Percentiles rank a stretch among this genome's conserved stretches.
These are phyloP conservation scores for Drosophila pruinosa DNA, from an alignment of 1,140 invertebrate species.

Conservation along the genomic window DNA sequence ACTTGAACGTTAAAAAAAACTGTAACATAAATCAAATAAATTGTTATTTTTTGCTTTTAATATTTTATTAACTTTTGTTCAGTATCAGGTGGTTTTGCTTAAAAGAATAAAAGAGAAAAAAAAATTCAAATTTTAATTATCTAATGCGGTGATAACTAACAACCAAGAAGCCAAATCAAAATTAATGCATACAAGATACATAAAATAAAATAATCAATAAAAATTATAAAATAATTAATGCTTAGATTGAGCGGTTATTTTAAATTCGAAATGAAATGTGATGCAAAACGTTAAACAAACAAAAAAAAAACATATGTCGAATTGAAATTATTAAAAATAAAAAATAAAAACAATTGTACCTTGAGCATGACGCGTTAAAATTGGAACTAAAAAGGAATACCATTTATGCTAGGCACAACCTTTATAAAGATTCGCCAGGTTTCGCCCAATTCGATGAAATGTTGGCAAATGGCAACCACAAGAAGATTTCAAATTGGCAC, in stretches of 20 bases:
- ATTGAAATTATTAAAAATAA: constrained; percentile 52
- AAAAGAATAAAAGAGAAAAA: neutral
- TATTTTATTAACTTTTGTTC: constrained; percentile 7
- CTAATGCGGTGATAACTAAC: constrained; percentile 67
- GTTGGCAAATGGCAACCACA: constrained; percentile 17
- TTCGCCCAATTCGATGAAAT: constrained; percentile 59
- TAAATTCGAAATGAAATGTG: constrained; percentile 73
- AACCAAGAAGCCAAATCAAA: constrained; percentile 79
- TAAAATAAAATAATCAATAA: constrained; percentile 48
- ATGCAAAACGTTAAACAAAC: constrained; percentile 52
- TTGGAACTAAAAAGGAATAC: constrained; percentile 53
- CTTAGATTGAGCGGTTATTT: constrained; percentile 53
- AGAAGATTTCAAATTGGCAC: constrained; percentile 55
- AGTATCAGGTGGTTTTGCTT: constrained; percentile 29
- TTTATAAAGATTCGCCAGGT: constrained; percentile 54
- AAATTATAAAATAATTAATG: constrained; percentile 51
- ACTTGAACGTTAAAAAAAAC: constrained; percentile 67
- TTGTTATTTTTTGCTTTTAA: constrained; percentile 21
- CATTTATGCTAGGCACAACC: constrained; percentile 49
- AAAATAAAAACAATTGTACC: constrained; percentile 67
- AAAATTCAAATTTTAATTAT: constrained; percentile 27
- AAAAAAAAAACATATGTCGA: constrained; percentile 54
- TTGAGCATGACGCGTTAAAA: constrained; percentile 68
- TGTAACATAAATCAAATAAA: constrained; percentile 67
- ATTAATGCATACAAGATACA: constrained; percentile 56